These are phyloP conservation scores for Noctua comes DNA, from an alignment of 2,888 invertebrate genomes.

Conservation along the genomic window DNA sequence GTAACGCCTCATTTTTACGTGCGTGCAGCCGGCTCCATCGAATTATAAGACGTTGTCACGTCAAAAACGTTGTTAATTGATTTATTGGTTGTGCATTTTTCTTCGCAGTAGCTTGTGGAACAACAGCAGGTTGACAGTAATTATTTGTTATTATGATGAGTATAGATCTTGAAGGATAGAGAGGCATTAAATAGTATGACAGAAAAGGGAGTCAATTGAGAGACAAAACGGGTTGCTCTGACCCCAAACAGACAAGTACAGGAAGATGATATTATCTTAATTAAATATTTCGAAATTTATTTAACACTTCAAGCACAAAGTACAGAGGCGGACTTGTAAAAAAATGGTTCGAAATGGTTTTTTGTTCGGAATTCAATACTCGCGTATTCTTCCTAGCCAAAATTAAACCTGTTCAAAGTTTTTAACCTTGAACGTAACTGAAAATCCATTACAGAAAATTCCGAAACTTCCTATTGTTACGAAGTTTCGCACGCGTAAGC, in stretches of 20 bases:
- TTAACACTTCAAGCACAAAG: too few species aligned
- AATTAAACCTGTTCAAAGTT: not conserved
- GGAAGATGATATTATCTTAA: not conserved
- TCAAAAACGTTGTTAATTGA: not conserved
- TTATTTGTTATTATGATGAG: not conserved
- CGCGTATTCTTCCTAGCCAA: not conserved
- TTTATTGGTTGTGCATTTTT: too few species aligned
- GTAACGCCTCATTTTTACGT: too few species aligned
- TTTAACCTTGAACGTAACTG: not conserved
- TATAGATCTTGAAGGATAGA: not conserved
- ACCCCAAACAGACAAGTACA: not conserved
- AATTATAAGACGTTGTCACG: too few species aligned
- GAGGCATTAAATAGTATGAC: not conserved
- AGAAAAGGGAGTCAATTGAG: not conserved
- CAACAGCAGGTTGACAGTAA: too few species aligned
- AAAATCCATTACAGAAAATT: conserved; percentile 19
- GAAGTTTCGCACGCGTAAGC: not conserved
- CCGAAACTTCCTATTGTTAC: not conserved
- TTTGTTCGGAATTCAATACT: not conserved
- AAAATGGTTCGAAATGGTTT: too few species aligned
- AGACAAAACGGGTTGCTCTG: not conserved
- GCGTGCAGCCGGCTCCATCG: too few species aligned
- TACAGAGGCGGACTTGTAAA: too few species aligned
- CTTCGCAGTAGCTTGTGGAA: not conserved
- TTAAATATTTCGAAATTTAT: not conserved